A percentile compares a stretch with the other conserved stretches of the same genome.
phyloP scores from a whole-genome alignment of 1,140 invertebrate genomes.

The Penaeus indicus region DNA sequence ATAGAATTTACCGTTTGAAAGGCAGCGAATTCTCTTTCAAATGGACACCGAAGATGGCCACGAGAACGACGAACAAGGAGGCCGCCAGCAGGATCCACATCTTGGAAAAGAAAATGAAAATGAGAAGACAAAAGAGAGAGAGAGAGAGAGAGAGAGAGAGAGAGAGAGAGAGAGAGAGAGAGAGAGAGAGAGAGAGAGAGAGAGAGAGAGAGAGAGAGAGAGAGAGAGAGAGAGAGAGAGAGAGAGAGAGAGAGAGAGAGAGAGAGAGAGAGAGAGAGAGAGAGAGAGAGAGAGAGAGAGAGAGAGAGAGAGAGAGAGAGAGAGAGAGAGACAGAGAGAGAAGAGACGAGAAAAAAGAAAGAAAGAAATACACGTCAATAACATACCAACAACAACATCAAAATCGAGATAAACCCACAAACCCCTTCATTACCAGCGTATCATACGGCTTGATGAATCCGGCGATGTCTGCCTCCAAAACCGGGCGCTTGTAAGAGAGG shows the following conservation, averaged over 20 bases:
- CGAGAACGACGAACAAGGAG: not conserved
- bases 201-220: no score
- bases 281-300: not conserved
- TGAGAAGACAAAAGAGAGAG: not conserved
- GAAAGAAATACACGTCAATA: not conserved
- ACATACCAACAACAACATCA: no score
- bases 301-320: no score
- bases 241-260: not conserved
- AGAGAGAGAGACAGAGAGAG: not conserved
- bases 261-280: not conserved
- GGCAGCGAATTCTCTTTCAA: conserved; percentile 26
- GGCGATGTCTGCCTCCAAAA: no score
- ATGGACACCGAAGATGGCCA: not conserved
- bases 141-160: not conserved
- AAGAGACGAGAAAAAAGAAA: not conserved
- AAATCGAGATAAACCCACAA: no score
- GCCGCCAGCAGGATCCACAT: not conserved
- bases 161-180: not conserved
- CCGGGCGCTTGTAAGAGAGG: no score
- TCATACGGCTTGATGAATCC: no score
- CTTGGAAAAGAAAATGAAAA: not conserved
- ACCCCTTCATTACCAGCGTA: no score
- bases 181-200: not conserved
- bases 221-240: not conserved
- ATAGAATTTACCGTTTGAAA: not conserved